Evolutionary conservation across 2,888 invertebrate species (phyloP).

Genomic region (Chironomus tentans): DNA sequence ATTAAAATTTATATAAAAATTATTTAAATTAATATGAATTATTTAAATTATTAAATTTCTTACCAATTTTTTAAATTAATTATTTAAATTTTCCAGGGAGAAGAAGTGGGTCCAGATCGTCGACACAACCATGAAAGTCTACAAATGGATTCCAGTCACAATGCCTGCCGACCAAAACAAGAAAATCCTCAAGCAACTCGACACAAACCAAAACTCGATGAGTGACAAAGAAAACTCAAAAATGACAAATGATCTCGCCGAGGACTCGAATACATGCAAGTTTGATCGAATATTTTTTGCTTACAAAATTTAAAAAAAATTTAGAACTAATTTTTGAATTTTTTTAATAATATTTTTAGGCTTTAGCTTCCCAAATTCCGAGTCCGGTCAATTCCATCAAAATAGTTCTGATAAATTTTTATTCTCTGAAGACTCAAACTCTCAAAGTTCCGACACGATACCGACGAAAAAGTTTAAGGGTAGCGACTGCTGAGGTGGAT

Average conservation of each 20-base stretch:
- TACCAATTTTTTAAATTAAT: neutral
- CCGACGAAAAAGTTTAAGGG: constrained; percentile 9
- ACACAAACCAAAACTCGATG: constrained; percentile 13
- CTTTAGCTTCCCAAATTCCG: constrained; percentile 78
- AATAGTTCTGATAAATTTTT: constrained; percentile 75
- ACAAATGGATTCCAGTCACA: constrained; percentile 86
- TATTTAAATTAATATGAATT: too few relatives aligned
- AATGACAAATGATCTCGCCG: constrained; percentile 46
- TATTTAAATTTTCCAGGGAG: constrained; percentile 59
- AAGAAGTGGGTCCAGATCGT: constrained; percentile 99
- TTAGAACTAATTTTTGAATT: neutral
- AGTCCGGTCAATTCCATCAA: constrained; percentile 80
- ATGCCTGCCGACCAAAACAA: constrained; percentile 71
- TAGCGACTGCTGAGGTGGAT: neutral
- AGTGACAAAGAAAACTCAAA: constrained; percentile 51
- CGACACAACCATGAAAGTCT: constrained; percentile 97
- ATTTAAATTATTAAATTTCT: too few relatives aligned
- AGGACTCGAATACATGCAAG: constrained; percentile 87
- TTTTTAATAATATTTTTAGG: constrained; percentile 28
- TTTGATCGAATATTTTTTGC: constrained; percentile 28
- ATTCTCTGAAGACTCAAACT: constrained; percentile 85
- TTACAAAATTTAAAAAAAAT: neutral
- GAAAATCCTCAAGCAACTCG: constrained; percentile 48
- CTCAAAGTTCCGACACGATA: constrained; percentile 44
- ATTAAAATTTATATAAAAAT: too few relatives aligned